These are phyloP conservation scores for Elephantulus edwardii DNA, from an alignment of 2,113 vertebrate genomes.

Conservation along the genomic window DNA sequence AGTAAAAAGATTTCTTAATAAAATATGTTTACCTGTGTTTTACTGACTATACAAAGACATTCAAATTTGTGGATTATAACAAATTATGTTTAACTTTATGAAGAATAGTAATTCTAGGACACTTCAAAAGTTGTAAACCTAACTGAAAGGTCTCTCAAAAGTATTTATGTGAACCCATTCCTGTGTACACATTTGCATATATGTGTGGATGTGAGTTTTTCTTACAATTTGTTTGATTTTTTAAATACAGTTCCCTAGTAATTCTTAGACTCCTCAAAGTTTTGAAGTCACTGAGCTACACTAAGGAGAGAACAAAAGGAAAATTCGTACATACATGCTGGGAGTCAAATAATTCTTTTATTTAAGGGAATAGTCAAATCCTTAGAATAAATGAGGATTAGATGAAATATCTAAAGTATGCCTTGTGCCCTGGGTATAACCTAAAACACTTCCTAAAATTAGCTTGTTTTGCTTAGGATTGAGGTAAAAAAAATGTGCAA, in stretches of 20 bases:
- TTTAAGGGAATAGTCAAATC: constrained; percentile 21
- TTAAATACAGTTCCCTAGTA: constrained; percentile 32
- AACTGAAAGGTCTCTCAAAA: constrained; percentile 6
- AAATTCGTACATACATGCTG: not conserved
- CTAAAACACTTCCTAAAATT: not conserved
- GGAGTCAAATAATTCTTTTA: constrained; percentile 1
- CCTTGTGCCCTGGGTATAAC: not conserved
- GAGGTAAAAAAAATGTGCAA: not conserved
- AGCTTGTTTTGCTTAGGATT: not conserved
- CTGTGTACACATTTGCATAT: not conserved
- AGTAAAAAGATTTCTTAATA: not conserved
- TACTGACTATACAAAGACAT: too few relatives aligned
- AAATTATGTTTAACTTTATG: too few relatives aligned
- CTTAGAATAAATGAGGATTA: not conserved
- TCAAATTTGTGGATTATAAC: too few relatives aligned
- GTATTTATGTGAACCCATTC: not conserved
- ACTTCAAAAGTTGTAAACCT: not conserved
- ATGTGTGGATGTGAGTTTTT: too few relatives aligned
- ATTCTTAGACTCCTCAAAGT: not conserved
- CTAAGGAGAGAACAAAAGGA: not conserved
- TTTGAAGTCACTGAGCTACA: not conserved
- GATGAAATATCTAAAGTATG: not conserved
- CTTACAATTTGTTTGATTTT: not conserved
- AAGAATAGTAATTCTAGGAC: too few relatives aligned
- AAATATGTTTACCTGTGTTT: not conserved